Evolutionary conservation across 2,888 invertebrate species (phyloP), one percentile per base, ranked within the genome.

Genomic region (Coenonympha arcania): DNA sequence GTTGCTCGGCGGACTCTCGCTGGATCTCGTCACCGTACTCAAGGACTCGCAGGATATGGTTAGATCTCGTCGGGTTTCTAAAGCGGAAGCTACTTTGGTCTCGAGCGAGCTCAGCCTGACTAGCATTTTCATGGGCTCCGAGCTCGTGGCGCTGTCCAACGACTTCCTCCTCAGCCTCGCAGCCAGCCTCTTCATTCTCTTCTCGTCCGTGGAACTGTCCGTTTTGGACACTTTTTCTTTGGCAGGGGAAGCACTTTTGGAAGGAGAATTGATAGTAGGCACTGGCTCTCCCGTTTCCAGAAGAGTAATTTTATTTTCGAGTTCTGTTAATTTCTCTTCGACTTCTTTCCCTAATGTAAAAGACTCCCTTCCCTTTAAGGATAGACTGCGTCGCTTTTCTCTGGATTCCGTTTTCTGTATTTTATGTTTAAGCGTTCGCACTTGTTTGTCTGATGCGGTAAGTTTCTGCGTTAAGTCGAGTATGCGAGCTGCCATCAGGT

Each of bases 391-490:
- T 57, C 95, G 85, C 61, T 95, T 93, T 63, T 93, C 93, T 61
- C 92, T 88, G 0, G 90, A 90, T 66, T 95, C 95, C 0, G 91
- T 88, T 68, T 93, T 93, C 57, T 91, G 90, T 53, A 94, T 82
- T 73, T 95, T 95, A 64, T 93, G 93, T 74, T 94, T 94, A 16
- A 94, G 71, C 2, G 89, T 90, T 47, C 94, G 87, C 6, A 93
- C 92, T 76, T 94, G 94, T 62, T 93, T 92, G 67, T 95, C 95
- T 1, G 94, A 93, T 0, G 90, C 89, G 5, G 91, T 91, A 52
- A 95, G 87, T 71, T 95, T 96, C 47, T 90, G 88, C 0, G 95
- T 95, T 22, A 96, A 81, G 70, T 95, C 94, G 68, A 95, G 91
- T 52, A 96, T 92, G 42, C 95, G 89, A 18, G 92, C 92, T 0